Percentiles rank a stretch among this genome's conserved stretches.
Evolutionary conservation across 2,797 vertebrate genomes (phyloP).

Genomic region (Octomys mimax): DNA sequence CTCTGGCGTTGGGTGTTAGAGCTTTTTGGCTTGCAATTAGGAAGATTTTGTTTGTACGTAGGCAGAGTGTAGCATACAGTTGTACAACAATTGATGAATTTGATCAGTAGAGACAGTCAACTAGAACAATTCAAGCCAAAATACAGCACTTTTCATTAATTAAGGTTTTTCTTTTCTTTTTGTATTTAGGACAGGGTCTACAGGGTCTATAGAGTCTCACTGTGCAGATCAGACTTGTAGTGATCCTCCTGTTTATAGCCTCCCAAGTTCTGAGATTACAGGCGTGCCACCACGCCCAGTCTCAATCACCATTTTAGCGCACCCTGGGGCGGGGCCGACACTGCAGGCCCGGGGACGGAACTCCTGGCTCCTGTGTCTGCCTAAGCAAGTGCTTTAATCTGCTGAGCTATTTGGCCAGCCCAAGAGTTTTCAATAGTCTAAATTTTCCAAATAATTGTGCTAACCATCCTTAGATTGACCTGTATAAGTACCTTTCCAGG

Average conservation of each 20-base stretch:
- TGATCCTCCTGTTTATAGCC: no score
- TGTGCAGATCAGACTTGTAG: no score
- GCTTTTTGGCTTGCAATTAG: neutral
- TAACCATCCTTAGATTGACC: neutral
- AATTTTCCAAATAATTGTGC: constrained; percentile 48
- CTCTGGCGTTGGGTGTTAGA: constrained; percentile 16
- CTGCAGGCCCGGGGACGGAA: no score
- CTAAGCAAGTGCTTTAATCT: no score
- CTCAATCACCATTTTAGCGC: no score
- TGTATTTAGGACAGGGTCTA: no score
- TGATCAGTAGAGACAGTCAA: constrained; percentile 51
- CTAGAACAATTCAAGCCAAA: constrained; percentile 32
- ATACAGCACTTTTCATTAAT: constrained; percentile 15
- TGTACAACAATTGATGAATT: constrained; percentile 44
- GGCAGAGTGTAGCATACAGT: constrained; percentile 45
- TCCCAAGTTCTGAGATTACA: no score
- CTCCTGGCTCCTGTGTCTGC: no score
- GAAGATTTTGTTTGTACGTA: constrained; percentile 48
- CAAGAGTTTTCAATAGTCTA: constrained; percentile 10
- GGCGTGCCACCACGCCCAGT: no score
- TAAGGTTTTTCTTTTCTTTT: neutral
- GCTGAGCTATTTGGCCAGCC: no score
- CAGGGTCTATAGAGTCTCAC: no score
- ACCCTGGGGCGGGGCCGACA: no score
- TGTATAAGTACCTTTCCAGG: neutral